phyloP scores from a whole-genome alignment of 2,888 invertebrate species.

The Cabera pusaria region DNA sequence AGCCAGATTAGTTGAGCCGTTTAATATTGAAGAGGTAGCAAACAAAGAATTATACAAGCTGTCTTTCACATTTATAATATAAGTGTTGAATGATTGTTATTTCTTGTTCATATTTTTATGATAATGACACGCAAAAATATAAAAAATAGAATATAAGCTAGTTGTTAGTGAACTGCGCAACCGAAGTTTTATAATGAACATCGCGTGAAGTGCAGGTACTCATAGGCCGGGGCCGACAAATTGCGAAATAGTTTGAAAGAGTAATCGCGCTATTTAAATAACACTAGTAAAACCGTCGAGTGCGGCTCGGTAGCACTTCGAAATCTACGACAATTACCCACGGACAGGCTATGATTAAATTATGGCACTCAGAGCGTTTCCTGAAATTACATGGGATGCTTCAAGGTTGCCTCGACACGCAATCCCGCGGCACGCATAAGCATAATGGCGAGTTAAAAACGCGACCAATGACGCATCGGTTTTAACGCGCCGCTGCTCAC shows the following conservation, averaged over 20 bases:
- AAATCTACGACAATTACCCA: slow-evolving; percentile 75
- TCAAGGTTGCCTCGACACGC: slow-evolving; percentile 78
- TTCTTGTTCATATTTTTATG: no score
- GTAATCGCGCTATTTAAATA: slow-evolving; percentile 51
- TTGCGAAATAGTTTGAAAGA: slow-evolving; percentile 40
- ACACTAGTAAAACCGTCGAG: slow-evolving; percentile 45
- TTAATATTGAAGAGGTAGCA: no score
- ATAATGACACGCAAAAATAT: no score
- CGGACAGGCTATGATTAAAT: slow-evolving; percentile 80
- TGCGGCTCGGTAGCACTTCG: slow-evolving; percentile 66
- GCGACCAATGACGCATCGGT: slow-evolving; percentile 79
- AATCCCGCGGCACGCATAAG: slow-evolving; percentile 76
- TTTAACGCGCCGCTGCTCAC: slow-evolving; percentile 67
- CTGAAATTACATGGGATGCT: slow-evolving; percentile 81
- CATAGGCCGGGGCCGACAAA: slow-evolving; percentile 28
- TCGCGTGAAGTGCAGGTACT: slow-evolving; percentile 27
- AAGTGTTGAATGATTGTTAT: no score
- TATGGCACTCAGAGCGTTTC: slow-evolving; percentile 79
- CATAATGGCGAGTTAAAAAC: slow-evolving; percentile 65
- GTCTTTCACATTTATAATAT: no score
- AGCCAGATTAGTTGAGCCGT: no score
- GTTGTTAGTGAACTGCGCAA: slow-evolving; percentile 8
- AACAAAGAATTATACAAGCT: no score
- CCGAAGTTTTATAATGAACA: slow-evolving; percentile 13
- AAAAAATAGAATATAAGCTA: no score